phyloP scores from a whole-genome alignment of 2,888 invertebrate species.

The Agonum fuliginosum region DNA sequence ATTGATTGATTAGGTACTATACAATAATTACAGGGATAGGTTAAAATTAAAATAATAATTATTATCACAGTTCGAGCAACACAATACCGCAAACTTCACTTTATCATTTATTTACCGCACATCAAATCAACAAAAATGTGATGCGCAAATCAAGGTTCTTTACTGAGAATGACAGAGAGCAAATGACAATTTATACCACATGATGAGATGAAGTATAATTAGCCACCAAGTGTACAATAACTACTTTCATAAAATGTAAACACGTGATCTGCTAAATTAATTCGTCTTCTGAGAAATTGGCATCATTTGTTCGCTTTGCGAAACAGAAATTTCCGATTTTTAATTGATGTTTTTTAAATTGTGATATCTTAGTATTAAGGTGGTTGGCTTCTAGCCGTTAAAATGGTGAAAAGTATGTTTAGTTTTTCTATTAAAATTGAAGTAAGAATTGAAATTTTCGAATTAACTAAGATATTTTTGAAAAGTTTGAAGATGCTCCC shows the following conservation, averaged over 20 bases:
- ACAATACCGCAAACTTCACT: background rate
- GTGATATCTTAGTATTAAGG: background rate
- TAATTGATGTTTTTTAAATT: background rate
- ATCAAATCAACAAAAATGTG: background rate
- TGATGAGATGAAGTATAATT: slow-evolving; percentile 27
- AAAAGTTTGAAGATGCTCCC: too few relatives aligned
- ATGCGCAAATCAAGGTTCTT: slow-evolving; percentile 5
- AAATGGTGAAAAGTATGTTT: too few relatives aligned
- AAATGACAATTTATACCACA: slow-evolving; percentile 32
- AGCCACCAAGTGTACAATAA: background rate
- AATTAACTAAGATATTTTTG: too few relatives aligned
- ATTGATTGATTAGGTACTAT: too few relatives aligned
- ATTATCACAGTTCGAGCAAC: background rate
- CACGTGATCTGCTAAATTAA: slow-evolving; percentile 24
- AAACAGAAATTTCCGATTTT: background rate
- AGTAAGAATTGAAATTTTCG: too few relatives aligned
- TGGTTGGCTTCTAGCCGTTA: too few relatives aligned
- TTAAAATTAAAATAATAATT: too few relatives aligned
- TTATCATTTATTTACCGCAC: slow-evolving; percentile 1
- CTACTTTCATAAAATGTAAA: slow-evolving; percentile 29
- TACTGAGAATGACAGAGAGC: background rate
- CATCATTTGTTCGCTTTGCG: background rate
- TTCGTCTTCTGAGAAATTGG: background rate
- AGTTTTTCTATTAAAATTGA: too few relatives aligned
- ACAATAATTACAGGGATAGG: too few relatives aligned